Conservation (phyloP, 2,797 vertebrate species). For the Rallus crepitans region DNA sequence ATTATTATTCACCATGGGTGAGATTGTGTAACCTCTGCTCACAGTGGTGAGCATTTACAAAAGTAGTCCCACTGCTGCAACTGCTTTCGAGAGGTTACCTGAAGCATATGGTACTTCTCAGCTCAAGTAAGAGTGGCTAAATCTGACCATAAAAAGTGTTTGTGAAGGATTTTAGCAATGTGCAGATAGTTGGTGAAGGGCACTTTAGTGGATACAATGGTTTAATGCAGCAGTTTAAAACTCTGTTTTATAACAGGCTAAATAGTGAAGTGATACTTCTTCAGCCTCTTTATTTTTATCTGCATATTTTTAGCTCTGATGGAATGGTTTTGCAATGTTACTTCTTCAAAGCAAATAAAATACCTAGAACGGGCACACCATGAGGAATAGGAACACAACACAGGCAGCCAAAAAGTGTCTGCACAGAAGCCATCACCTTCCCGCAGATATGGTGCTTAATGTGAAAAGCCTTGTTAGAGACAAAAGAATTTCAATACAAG, state of each 20-base stretch:
- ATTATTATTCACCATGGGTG: conserved; percentile 50
- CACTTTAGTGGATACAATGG: not conserved
- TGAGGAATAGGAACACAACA: not conserved
- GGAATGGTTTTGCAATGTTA: not conserved
- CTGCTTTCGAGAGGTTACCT: conserved; percentile 19
- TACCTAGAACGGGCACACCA: not conserved
- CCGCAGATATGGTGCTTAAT: fast-evolving
- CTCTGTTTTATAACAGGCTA: not conserved
- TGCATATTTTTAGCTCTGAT: not conserved
- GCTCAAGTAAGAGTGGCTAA: conserved; percentile 4
- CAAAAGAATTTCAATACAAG: not conserved
- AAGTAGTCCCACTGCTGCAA: conserved; percentile 53
- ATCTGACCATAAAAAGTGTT: not conserved
- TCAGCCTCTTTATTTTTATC: not conserved
- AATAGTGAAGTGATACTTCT: not conserved
- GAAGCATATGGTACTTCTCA: conserved; percentile 43
- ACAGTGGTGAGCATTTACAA: conserved; percentile 4
- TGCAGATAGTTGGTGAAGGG: not conserved
- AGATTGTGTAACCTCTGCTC: conserved; percentile 59
- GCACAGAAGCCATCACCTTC: not conserved
- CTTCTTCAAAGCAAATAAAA: not conserved
- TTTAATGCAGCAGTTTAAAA: not conserved
- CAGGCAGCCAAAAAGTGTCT: not conserved
- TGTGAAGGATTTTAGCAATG: not conserved
- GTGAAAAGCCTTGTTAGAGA: not conserved